A percentile compares a stretch with the other conserved stretches of the same genome.
Conservation (phyloP, 30 jellyfish, hydroid and myxozoan species). For the Clytia hemisphaerica region DNA sequence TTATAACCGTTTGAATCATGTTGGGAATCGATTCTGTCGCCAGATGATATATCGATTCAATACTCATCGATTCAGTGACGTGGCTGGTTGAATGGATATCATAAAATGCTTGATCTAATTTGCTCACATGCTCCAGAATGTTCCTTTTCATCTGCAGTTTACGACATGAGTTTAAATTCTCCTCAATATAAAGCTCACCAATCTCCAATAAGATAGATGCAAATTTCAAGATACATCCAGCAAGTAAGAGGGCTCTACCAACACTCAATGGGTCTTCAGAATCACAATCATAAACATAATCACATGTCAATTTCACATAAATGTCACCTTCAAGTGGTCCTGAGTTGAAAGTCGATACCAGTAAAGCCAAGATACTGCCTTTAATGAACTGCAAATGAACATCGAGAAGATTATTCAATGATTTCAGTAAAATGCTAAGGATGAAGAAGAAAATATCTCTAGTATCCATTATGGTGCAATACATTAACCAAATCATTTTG, state of each 20-base stretch:
- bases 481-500: background rate
- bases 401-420: background rate
- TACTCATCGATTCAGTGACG: background rate
- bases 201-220: no score
- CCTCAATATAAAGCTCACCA: no score
- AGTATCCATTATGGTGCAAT: background rate
- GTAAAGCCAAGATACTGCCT: background rate
- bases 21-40: background rate
- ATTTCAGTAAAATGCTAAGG: background rate
- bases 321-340: no score
- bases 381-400: background rate
- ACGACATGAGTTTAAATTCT: no score
- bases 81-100: background rate
- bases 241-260: no score
- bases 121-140: background rate
- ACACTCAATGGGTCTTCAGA: background rate
- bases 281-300: background rate
- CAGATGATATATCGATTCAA: background rate
- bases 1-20: background rate
- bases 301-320: background rate
- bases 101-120: background rate
- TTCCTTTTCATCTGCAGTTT: background rate
- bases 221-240: no score
- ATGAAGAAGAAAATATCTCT: background rate
- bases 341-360: background rate